Evolutionary conservation across 64 coral and sea anemone species (phyloP).

Genomic region (Astreopora myriophthalma): DNA sequence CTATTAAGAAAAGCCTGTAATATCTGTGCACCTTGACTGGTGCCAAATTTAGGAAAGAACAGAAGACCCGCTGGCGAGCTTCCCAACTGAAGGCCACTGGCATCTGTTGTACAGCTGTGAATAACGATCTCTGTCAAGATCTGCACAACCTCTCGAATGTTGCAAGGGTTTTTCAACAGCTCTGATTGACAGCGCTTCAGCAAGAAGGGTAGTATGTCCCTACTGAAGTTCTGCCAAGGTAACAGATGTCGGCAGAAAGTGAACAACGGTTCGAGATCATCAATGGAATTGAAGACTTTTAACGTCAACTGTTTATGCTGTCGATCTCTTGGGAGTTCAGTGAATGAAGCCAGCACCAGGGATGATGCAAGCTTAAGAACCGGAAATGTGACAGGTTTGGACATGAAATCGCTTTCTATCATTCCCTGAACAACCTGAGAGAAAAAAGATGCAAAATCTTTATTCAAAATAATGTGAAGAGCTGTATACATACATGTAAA

Average conservation of each 20-base stretch:
- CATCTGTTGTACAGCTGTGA: neutral
- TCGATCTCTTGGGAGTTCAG: constrained; percentile 14
- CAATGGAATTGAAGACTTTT: constrained; percentile 10
- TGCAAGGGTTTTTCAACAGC: neutral
- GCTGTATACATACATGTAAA: no score
- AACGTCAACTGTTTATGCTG: constrained; percentile 44
- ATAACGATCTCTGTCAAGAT: constrained; percentile 56
- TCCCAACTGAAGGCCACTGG: constrained; percentile 15
- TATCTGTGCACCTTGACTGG: constrained; percentile 51
- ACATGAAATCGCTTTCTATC: neutral
- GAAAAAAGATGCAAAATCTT: neutral
- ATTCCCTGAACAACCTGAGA: neutral
- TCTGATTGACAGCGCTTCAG: constrained; percentile 46
- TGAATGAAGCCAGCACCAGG: constrained; percentile 50
- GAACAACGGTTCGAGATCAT: constrained; percentile 6
- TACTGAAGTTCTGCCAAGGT: constrained; percentile 47
- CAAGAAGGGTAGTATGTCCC: constrained; percentile 35
- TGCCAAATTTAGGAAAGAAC: constrained; percentile 67
- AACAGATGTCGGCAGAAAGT: constrained; percentile 50
- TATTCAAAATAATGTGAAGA: no score
- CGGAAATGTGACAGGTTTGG: neutral
- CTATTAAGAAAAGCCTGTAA: constrained; percentile 2
- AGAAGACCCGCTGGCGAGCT: constrained; percentile 17
- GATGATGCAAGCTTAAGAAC: constrained; percentile 63
- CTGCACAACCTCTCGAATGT: constrained; percentile 17